Conservation (phyloP, 2,113 vertebrate species). For the human (Homo sapiens) region GRCh38 chr1:193746501-193747000, state of each 20-base stretch:
- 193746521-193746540: neutral
- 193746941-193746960: slow-evolving; percentile 31
- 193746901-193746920: slow-evolving; percentile 4
- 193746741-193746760: slow-evolving; percentile 46
- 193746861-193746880: slow-evolving; percentile 14
- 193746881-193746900: slow-evolving; percentile 49
- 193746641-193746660: neutral
- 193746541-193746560: neutral
- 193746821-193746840: neutral
- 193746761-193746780: neutral
- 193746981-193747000: neutral
- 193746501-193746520: neutral
- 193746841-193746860: neutral
- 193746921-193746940: neutral
- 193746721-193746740: slow-evolving; percentile 45
- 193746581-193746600: neutral
- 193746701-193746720: neutral
- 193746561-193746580: neutral
- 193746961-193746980: neutral
- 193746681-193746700: neutral
- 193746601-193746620: slow-evolving; percentile 44
- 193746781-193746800: slow-evolving; percentile 40
- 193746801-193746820: slow-evolving; percentile 9
- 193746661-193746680: neutral
- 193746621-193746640: neutral